A percentile compares a stretch with the other conserved stretches of the same genome.
Evolutionary conservation across 2,113 vertebrate genomes (phyloP).

Genomic region (Pelvicachromis taeniatus): DNA sequence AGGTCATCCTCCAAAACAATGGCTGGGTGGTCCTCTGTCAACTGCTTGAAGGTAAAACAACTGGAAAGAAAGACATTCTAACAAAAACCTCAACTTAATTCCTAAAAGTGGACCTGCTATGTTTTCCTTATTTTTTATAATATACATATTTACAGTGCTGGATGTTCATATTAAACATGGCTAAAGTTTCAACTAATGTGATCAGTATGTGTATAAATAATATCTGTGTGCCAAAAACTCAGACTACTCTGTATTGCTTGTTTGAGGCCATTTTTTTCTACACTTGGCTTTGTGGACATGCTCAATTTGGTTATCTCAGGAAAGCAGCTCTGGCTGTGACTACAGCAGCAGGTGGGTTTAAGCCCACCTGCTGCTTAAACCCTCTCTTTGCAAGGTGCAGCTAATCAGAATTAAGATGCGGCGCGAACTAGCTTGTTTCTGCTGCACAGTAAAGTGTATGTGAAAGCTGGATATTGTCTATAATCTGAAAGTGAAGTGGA

Average conservation of each 20-base stretch:
- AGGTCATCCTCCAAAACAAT: conserved; percentile 20
- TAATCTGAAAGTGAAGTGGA: not conserved
- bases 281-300: not conserved
- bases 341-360: too few relatives aligned
- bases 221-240: not conserved
- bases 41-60: not conserved
- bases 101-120: not conserved
- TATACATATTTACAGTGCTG: not conserved
- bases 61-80: not conserved
- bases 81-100: not conserved
- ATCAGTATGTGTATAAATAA: not conserved
- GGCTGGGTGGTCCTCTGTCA: conserved; percentile 39
- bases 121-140: not conserved
- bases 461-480: not conserved
- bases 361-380: not conserved
- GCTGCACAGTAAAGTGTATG: not conserved
- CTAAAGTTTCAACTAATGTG: not conserved
- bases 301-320: not conserved
- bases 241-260: not conserved
- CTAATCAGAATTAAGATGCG: not conserved
- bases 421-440: not conserved
- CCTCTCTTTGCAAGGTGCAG: not conserved
- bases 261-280: not conserved
- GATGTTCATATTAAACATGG: not conserved
- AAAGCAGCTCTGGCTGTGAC: not conserved